Conservation (phyloP, 2,888 invertebrate species). For the Lochmaea crataegi region DNA sequence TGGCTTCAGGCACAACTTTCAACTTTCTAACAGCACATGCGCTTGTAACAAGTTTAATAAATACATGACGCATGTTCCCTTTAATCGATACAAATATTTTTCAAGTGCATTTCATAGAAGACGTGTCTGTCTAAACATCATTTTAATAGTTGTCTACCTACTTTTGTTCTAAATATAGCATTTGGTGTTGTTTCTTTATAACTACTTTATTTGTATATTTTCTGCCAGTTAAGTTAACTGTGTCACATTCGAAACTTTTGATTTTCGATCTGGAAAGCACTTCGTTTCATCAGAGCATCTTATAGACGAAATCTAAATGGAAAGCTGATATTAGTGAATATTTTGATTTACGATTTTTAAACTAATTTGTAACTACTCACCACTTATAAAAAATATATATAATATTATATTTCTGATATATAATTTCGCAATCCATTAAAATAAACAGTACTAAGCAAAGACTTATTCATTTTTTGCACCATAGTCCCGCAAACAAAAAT, state of each 20-base stretch:
- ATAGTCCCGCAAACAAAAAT: no score
- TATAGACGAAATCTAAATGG: no score
- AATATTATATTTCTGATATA: no score
- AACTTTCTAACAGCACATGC: slow-evolving; percentile 6
- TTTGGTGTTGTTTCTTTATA: background rate
- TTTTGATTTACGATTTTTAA: no score
- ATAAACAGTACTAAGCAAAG: no score
- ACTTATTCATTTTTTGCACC: no score
- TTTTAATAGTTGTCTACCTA: background rate
- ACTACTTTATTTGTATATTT: background rate
- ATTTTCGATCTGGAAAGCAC: no score
- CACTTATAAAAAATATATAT: no score
- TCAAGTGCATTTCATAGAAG: slow-evolving; percentile 41
- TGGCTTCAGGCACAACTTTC: background rate
- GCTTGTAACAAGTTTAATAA: background rate
- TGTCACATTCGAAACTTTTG: background rate
- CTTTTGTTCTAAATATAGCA: slow-evolving; percentile 15
- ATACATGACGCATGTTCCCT: slow-evolving; percentile 51
- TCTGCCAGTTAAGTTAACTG: background rate
- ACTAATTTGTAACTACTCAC: no score
- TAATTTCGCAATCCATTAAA: no score
- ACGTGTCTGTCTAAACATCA: background rate
- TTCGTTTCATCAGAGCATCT: no score
- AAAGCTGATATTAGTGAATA: no score
- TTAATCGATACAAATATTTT: slow-evolving; percentile 48